These are phyloP conservation scores for Glaucidium brasilianum DNA, from an alignment of 2,113 vertebrate genomes.

Conservation along the genomic window DNA sequence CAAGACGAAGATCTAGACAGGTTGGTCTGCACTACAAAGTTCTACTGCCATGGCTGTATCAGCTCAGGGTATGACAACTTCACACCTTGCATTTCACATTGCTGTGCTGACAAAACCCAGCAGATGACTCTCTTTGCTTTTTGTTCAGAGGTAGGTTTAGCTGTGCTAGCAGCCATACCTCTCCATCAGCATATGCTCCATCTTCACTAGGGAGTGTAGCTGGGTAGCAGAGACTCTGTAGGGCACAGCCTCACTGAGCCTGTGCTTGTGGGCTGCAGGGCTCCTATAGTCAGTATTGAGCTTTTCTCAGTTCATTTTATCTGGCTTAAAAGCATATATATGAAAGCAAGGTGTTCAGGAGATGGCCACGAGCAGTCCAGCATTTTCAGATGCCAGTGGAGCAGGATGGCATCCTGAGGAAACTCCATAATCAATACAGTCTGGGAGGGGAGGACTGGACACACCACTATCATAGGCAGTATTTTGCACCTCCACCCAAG, in stretches of 20 bases:
- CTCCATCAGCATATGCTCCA: not conserved
- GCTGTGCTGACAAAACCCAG: constrained; percentile 36
- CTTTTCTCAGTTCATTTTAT: not conserved
- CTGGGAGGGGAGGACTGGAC: not conserved
- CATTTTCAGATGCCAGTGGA: not conserved
- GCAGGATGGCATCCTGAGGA: not conserved
- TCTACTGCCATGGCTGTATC: not conserved
- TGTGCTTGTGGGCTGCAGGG: not conserved
- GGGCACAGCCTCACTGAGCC: not conserved
- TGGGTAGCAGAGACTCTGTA: not conserved
- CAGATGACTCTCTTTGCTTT: not conserved
- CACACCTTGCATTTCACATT: constrained; percentile 27
- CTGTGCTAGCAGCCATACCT: not conserved
- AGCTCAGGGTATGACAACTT: not conserved
- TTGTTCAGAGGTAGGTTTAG: not conserved
- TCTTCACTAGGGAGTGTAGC: not conserved
- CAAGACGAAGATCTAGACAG: not conserved
- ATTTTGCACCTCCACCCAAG: not conserved
- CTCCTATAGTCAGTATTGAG: not conserved
- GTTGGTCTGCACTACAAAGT: constrained; percentile 17
- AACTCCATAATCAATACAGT: not conserved
- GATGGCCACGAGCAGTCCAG: accelerated
- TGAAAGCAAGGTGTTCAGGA: not conserved
- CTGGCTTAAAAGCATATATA: not conserved
- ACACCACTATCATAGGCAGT: not conserved